Evolutionary conservation across 1,140 invertebrate genomes (phyloP), one percentile per base, ranked within the genome.

Genomic region (Brachionus manjavacas): DNA sequence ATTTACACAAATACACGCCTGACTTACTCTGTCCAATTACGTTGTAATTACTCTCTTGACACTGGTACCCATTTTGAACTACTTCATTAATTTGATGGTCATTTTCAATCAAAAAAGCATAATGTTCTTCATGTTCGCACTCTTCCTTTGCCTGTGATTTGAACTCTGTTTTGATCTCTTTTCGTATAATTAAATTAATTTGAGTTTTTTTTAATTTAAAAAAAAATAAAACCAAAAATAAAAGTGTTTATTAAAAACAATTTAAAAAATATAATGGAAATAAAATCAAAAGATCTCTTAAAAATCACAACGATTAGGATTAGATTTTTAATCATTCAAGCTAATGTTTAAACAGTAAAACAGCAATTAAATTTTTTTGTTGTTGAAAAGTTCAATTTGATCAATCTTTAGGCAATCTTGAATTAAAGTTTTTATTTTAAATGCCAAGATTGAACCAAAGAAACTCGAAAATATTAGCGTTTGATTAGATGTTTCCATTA

Each of bases 41-140:
- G 60, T 80, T 80, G 20, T 60, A 80, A n/a, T 46, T 49, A 39
- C 31, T 80, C 7, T 80, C 76, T 20, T 60, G 49, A 12, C 76
- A 80, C 8, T 46, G 41, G 39, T 80, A 60, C 7, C 76, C 76
- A 35, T 80, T 80, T 60, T 80, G 76, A 14, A 46, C 41, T 16
- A 80, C 60, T 23, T 80, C 76, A 6, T 31, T 39, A 3, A 80
- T 46, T 39, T 60, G 76, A 39, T 46, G 16, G 4, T 80, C 76
- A 80, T 80, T 80, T 39, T 80, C 76, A 39, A 80, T 80, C 9
- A 80, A 23, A 39, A 35, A 80, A 20, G 49, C 76, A 80, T 60
- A 80, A 35, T 60, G 25, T 14, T 80, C 76, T 39, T 64, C 76
- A 64, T 39, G 20, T 64, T 80, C 76, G 9, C 14, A 80, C 4